These are phyloP conservation scores for Galerucella nymphaeae DNA, from an alignment of 2,888 invertebrate genomes.

Conservation along the genomic window DNA sequence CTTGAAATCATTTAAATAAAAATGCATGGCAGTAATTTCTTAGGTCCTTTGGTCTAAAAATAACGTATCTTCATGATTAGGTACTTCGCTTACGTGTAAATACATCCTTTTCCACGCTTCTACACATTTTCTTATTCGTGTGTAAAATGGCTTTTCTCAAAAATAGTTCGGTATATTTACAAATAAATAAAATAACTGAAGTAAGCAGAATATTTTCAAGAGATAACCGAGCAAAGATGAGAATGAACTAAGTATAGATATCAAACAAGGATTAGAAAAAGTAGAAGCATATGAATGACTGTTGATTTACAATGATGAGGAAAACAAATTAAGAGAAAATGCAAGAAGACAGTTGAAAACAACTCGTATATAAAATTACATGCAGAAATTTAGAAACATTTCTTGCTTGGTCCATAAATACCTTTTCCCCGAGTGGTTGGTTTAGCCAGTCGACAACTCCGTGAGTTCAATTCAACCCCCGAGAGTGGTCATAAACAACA, in stretches of 20 bases:
- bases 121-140: slow-evolving; percentile 40
- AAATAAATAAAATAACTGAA: too few relatives aligned
- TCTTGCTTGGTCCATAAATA: neutral
- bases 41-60: slow-evolving; percentile 11
- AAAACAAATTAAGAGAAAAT: too few relatives aligned
- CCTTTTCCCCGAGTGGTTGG: slow-evolving; percentile 22
- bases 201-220: too few relatives aligned
- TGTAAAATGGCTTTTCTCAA: slow-evolving; percentile 40
- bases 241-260: too few relatives aligned
- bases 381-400: slow-evolving; percentile 1
- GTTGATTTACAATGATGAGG: too few relatives aligned
- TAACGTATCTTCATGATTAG: slow-evolving; percentile 25
- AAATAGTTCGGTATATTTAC: neutral
- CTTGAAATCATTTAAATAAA: slow-evolving; percentile 14
- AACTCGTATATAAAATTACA: neutral
- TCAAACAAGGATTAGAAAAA: too few relatives aligned
- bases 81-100: slow-evolving; percentile 16
- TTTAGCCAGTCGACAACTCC: slow-evolving; percentile 21
- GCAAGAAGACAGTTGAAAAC: neutral
- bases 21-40: slow-evolving; percentile 8
- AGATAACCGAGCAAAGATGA: too few relatives aligned
- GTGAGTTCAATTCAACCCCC: slow-evolving; percentile 27
- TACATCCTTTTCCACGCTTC: slow-evolving; percentile 30
- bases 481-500: slow-evolving; percentile 44
- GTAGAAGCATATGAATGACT: too few relatives aligned